Base-by-base conservation (phyloP, 1,140 invertebrate species). In the Agrypnia vestita region DNA sequence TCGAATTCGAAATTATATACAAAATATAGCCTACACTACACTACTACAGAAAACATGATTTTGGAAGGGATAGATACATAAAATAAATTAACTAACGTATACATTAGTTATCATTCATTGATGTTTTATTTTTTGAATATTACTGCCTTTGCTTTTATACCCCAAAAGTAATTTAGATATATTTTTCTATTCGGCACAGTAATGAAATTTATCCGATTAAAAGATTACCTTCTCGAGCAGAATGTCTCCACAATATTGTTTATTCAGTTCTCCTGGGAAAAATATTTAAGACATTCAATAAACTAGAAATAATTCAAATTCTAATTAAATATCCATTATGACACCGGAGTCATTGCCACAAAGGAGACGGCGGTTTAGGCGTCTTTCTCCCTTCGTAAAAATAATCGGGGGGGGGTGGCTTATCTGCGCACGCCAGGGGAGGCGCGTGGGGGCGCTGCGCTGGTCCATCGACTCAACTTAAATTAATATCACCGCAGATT, bases 401-500 rank as follows among this genome's bases (percentile, higher is more conserved):
- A 74, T 62, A 53, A 53, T 51, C 15, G 21, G 73, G 21, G 61
- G 71, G 21, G 64, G 49, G 51, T 72, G 73, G 77, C 82, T 83
- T 83, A 83, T 83, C 82, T 83, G 82, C 46, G n/a, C 8, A 12
- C 73, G 79, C 72, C 82, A 83, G 82, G 47, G 71, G 53, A 17
- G 71, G 71, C 3, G 76, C 25, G 35, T 35, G 62, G 71, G 46
- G 76, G 64, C 56, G 13, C 21, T 19, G 59, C 11, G 75, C 53
- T 43, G 59, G 53, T 55, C 79, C 71, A 76, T 80, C 76, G 73
- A 78, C 82, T 75, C 78, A 81, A 83, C 76, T 79, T 81, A 83
- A 83, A 83, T 83, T 83, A 83, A 83, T 83, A 83, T 83, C 76
- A 72, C 56, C 46, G 35, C 75, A 74, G 67, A 82, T 80, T 80